Base-by-base conservation (phyloP, 2,797 vertebrate species). In the Spheniscus humboldti region DNA sequence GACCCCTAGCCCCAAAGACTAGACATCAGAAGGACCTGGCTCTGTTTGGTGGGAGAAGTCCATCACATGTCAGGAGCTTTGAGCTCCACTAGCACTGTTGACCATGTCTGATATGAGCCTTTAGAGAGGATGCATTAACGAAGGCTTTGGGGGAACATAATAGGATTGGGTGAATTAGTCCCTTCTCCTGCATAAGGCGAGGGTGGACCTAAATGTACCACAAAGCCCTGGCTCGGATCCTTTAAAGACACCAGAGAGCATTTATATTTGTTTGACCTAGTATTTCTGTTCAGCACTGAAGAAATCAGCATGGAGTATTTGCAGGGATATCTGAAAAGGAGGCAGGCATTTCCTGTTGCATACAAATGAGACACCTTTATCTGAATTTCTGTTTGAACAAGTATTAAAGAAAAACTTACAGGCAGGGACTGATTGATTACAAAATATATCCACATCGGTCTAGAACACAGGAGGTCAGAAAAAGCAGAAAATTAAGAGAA, bases 371-470 rank as follows among this genome's bases (percentile, higher is more conserved):
- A 97, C 90, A 88, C 91, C 93, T 98, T 98, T 98, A 98, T 98
- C 98, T 97, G 97, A 97, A 98, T 97, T 96, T 97, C 96, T 98
- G 97, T 98, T 98, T 98, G 97, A 98, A 97, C 95, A 97, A 97
- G 95, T 97, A 98, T 96, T 97, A 97, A 97, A 96, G 91, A 95
- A 96, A 96, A 82, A 78, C 90, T 94, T 97, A 97, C 77, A 93
- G 94, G 95, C 97, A 97, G 94, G 94, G 97, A 93, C 94, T 96
- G 94, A 97, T 95, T 97, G 97, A 98, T 98, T 97, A 96, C 89
- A 95, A 97, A 97, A 97, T 95, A 93, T 62, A 97, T 95, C 95
- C 90, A 94, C 96, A 90, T 93, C 79, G 48, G 88, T 89, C 92
- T 96, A 96, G 94, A 97, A 96, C 62, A 77, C 43, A 69, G 73